Evolutionary conservation across 1,140 invertebrate species (phyloP), one percentile per base, ranked within the genome.

Genomic region (Campoletis sonorensis): DNA sequence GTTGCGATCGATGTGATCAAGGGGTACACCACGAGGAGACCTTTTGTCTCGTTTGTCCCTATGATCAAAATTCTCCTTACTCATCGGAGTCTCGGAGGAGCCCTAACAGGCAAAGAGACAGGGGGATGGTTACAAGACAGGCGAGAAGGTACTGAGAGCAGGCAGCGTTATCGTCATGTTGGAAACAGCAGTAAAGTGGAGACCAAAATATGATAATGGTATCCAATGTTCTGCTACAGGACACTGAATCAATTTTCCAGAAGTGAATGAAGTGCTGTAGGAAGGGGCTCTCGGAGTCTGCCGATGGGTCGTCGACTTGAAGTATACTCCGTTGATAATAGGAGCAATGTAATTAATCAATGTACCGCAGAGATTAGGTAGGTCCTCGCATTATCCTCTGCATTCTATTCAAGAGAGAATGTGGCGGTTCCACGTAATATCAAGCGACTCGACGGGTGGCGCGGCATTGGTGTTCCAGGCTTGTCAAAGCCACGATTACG

Each of bases 401-500:
- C 23, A 27, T 64, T 64, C 61, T 23, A n/a, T 30, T 51, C 49
- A 10, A n/a, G 51, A 58, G 51, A 27, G 21, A 49, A 26, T 58
- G 21, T 64, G 33, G 79, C 75, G 54, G 61, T 81, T 76, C 54
- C 75, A 67, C n/a, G 21, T 33, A 49, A 58, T 76, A 78, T 81
- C 71, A 61, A 81, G 67, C 70, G 51, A 51, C 64, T 54, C 51
- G 27, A 78, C 75, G 49, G 54, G 30, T 58, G 73, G 80, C 68
- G 27, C 30, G 79, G 72, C 79, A 33, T 70, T 80, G 72, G 76
- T 58, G 80, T 83, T 80, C 81, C 83, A 83, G 83, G 83, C 87
- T 89, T 89, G 88, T 89, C 87, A 86, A 86, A 90, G 88, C 86
- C 89, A 85, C 88, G 86, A 89, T 86, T 85, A 86, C 85, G 85